Evolutionary conservation across 1,140 invertebrate species (phyloP).

Genomic region (Acromyrmex echinatior): DNA sequence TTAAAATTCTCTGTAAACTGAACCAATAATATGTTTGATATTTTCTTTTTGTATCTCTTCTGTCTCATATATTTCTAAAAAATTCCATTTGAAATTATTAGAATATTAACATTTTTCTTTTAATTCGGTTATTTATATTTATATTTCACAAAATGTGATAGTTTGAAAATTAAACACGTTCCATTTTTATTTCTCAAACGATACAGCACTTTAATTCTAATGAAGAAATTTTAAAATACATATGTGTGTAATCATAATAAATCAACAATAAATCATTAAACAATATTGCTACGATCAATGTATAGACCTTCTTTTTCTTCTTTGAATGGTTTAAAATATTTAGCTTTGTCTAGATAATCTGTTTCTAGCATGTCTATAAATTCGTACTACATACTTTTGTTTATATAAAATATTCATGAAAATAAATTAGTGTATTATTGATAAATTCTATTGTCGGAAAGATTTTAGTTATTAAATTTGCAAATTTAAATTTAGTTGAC

Average conservation of each 20-base stretch:
- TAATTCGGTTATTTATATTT: not conserved
- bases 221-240: not conserved
- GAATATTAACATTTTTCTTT: not conserved
- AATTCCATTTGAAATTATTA: not conserved
- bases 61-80: not conserved
- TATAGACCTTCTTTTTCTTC: not conserved
- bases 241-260: not conserved
- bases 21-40: not conserved
- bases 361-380: not conserved
- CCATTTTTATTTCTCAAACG: not conserved
- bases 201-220: not conserved
- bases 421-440: not conserved
- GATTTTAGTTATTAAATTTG: not conserved
- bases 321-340: not conserved
- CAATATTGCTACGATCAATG: not conserved
- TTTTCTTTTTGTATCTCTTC: not conserved
- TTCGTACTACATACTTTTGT: not conserved
- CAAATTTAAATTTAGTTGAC: not conserved
- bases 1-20: not conserved
- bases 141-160: not conserved
- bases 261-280: not conserved
- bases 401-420: not conserved
- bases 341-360: not conserved
- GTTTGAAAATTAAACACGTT: not conserved
- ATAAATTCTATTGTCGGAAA: not conserved